A percentile compares a stretch with the other conserved stretches of the same genome.
phyloP scores from a whole-genome alignment of 2,113 vertebrate genomes.

The Spermophilus dauricus region DNA sequence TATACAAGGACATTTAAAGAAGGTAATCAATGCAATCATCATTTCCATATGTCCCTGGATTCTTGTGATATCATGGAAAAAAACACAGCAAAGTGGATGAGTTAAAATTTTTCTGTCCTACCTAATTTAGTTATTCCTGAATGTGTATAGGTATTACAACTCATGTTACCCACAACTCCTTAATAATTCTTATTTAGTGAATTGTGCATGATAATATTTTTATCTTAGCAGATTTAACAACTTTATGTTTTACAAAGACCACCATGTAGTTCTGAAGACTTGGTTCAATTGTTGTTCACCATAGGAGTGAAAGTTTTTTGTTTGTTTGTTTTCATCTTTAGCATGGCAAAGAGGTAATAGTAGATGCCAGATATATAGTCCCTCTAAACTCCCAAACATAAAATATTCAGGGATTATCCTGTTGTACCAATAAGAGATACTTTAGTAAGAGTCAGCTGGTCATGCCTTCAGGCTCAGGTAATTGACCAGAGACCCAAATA shows the following conservation, averaged over 20 bases:
- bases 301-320: background rate
- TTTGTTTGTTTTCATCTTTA: background rate
- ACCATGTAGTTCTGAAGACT: background rate
- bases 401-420: background rate
- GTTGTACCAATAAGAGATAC: background rate
- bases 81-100: background rate
- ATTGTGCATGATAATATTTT: background rate
- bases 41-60: conserved; percentile 57
- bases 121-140: conserved; percentile 7
- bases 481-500: background rate
- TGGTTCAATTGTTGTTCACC: background rate
- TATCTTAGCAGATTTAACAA: conserved; percentile 1
- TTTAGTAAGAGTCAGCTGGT: background rate
- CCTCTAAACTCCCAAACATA: background rate
- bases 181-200: conserved; percentile 16
- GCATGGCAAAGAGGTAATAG: background rate
- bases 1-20: conserved; percentile 68
- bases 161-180: background rate
- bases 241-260: background rate
- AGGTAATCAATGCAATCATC: conserved; percentile 35
- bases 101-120: conserved; percentile 25
- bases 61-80: conserved; percentile 47
- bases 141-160: background rate
- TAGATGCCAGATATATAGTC: background rate
- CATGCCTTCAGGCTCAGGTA: background rate